phyloP scores from a whole-genome alignment of 2,797 vertebrate genomes.

The Pteronotus mesoamericanus region DNA sequence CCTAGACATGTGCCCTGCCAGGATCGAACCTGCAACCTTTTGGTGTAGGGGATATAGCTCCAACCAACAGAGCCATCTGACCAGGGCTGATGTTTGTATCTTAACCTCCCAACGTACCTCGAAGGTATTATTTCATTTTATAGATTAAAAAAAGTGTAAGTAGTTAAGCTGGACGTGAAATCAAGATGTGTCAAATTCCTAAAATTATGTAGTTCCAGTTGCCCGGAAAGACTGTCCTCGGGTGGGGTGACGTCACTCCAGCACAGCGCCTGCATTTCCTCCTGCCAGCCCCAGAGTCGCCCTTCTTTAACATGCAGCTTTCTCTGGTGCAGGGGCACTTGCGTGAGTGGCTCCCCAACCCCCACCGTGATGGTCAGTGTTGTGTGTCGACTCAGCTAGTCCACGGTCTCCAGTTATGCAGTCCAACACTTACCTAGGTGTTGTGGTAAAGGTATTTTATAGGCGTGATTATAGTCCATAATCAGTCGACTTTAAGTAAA shows the following conservation, averaged over 20 bases:
- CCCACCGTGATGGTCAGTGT: neutral
- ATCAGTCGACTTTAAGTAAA: neutral
- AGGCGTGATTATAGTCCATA: neutral
- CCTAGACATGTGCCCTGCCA: neutral
- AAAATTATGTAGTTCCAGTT: accelerated
- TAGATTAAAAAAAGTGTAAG: neutral
- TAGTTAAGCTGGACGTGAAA: neutral
- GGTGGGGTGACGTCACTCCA: neutral
- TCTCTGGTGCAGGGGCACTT: neutral
- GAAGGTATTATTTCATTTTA: neutral
- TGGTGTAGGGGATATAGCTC: neutral
- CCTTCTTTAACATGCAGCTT: neutral
- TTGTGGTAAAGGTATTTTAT: neutral
- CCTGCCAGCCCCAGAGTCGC: accelerated
- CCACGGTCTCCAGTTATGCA: neutral
- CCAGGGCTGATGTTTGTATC: neutral
- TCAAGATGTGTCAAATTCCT: neutral
- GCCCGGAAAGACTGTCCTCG: neutral
- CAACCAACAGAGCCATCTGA: neutral
- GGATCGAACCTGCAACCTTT: neutral
- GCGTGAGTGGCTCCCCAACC: neutral
- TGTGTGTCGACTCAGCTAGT: neutral
- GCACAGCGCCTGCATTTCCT: neutral
- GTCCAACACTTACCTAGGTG: neutral
- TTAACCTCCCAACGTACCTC: neutral